Base-by-base conservation (phyloP, 2,797 vertebrate species). In the Diplodus sargus region DNA sequence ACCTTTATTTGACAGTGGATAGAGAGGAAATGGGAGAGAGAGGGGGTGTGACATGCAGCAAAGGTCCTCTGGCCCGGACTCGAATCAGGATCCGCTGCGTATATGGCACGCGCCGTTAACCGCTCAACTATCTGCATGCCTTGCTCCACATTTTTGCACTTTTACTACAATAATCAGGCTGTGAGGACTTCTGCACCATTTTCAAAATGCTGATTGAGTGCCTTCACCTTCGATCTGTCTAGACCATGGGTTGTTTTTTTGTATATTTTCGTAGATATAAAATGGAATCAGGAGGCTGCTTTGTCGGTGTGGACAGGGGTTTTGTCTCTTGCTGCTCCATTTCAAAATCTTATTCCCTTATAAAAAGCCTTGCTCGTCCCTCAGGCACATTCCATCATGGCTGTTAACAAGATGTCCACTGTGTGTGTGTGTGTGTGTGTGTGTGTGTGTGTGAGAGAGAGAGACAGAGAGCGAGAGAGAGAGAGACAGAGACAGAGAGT, bases 261-360 rank as follows among this genome's bases (percentile, higher is more conserved):
- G 43, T 39, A 3, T 39, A 10, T 34, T 39, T 39, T 83, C 74
- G 52, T 23, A 23, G 57, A 72, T 83, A 52, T 70, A 49, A 77
- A 75, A 82, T 82, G 45, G 65, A 85, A 84, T 87, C 72, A 79
- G 6, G 75, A 58, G 30, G 53, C 74, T 64, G 77, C 79, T 80
- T 77, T 49, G 47, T 69, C 77, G 77, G 23, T 60, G 70, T 60
- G 68, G 82, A 76, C 58, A 60, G 42, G 51, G 15, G 47, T 71
- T 70, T 64, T 8, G 54, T 65, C 74, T 67, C 79, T 74, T 12
- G 18, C 65, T 64, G 73, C 70, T 83, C 62, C 8, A 28, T 82
- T 79, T 80, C 45, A 54, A 65, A 84, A 87, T 73, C 61, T 13
- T 65, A 76, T 81, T 83, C 62, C 76, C 70, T 62, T 79, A 53